Percentiles rank a stretch among this genome's conserved stretches.
Evolutionary conservation across 2,113 vertebrate species (phyloP).

Genomic region (Raja brachyura): DNA sequence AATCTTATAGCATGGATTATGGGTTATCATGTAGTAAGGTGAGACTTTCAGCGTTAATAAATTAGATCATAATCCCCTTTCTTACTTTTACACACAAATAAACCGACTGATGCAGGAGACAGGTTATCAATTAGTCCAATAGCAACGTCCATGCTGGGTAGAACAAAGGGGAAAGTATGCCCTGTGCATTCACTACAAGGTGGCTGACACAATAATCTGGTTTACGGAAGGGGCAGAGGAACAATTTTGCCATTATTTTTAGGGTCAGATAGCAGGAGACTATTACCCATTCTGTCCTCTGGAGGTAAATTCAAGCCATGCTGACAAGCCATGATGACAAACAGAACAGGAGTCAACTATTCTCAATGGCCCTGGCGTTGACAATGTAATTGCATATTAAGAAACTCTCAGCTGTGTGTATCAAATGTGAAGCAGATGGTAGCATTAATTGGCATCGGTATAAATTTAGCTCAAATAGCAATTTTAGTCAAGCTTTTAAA

Average conservation of each 20-base stretch:
- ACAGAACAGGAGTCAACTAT: neutral
- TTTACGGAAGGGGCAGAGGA: neutral
- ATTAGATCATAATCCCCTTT: too few relatives aligned
- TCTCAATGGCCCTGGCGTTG: neutral
- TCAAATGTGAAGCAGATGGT: neutral
- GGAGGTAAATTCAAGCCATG: neutral
- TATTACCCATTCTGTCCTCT: neutral
- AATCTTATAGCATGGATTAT: neutral
- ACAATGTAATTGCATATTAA: neutral
- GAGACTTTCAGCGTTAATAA: neutral
- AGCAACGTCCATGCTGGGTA: neutral
- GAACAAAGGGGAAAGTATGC: neutral
- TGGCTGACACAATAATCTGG: neutral
- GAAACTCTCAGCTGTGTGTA: neutral
- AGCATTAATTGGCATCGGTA: neutral
- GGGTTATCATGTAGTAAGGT: neutral
- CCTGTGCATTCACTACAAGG: neutral
- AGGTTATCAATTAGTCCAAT: neutral
- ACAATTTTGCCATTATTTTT: neutral
- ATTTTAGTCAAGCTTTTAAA: neutral
- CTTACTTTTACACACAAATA: neutral
- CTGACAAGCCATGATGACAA: too few relatives aligned
- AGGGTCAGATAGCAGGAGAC: neutral
- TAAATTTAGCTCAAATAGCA: neutral
- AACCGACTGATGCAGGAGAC: neutral